Evolutionary conservation across 2,113 vertebrate species (phyloP).

Genomic region (Petaurus breviceps): DNA sequence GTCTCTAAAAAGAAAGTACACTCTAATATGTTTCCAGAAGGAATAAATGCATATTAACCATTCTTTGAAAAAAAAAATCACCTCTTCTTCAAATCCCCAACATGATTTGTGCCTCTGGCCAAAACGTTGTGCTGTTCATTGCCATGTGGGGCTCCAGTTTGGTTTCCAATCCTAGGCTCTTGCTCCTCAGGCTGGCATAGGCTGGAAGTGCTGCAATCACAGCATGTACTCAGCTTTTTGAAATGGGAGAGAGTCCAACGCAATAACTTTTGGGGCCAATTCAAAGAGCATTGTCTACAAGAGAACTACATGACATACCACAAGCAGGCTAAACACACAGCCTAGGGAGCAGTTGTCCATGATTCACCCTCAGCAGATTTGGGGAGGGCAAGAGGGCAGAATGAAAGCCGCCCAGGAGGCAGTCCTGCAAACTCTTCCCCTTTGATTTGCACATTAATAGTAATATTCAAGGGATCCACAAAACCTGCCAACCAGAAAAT

Average conservation of each 20-base stretch:
- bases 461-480: neutral
- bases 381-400: slow-evolving; percentile 41
- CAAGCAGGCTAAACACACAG: slow-evolving; percentile 59
- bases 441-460: neutral
- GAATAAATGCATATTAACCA: slow-evolving; percentile 56
- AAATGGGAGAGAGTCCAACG: slow-evolving; percentile 60
- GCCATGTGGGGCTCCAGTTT: neutral
- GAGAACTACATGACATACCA: slow-evolving; percentile 70
- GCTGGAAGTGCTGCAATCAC: slow-evolving; percentile 62
- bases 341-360: slow-evolving; percentile 61
- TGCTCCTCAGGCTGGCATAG: slow-evolving; percentile 36
- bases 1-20: slow-evolving; percentile 49
- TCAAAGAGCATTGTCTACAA: slow-evolving; percentile 63
- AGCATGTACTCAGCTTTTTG: slow-evolving; percentile 60
- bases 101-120: slow-evolving; percentile 1
- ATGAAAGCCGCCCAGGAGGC: slow-evolving; percentile 33
- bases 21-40: slow-evolving; percentile 58
- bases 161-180: slow-evolving; percentile 22
- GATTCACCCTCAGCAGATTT: slow-evolving; percentile 65
- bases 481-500: neutral
- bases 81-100: slow-evolving; percentile 44
- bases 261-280: slow-evolving; percentile 59
- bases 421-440: slow-evolving; percentile 9
- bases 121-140: slow-evolving; percentile 44
- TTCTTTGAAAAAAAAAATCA: slow-evolving; percentile 49